Conservation (phyloP, 2,888 invertebrate species). For the Plebejus anna region DNA sequence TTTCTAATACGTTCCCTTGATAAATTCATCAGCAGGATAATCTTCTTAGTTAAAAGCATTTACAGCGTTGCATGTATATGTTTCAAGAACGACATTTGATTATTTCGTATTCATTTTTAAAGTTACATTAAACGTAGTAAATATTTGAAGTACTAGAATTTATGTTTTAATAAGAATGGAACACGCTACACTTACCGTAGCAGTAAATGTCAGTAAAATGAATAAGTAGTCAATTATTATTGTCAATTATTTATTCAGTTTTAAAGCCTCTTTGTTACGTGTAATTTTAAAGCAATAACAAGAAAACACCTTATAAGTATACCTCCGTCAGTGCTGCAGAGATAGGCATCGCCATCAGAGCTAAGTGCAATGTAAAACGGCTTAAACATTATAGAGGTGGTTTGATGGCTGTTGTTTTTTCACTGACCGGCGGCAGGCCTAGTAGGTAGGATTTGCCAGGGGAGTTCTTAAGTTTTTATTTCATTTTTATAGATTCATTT, state of each 20-base stretch:
- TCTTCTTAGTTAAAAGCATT: conserved; percentile 8
- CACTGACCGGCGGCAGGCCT: neutral
- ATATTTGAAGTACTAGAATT: neutral
- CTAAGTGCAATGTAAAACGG: conserved; percentile 4
- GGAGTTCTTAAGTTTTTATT: neutral
- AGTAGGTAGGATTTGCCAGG: neutral
- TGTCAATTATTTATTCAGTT: neutral
- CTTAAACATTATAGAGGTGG: neutral
- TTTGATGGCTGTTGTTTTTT: neutral
- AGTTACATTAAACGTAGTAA: neutral
- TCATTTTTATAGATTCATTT: neutral
- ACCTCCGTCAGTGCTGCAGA: neutral
- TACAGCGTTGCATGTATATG: neutral
- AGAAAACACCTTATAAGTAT: conserved; percentile 6
- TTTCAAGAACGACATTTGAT: neutral
- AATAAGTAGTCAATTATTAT: too few relatives aligned
- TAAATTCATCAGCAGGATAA: conserved; percentile 14
- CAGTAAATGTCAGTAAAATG: too few relatives aligned
- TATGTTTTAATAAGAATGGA: too few relatives aligned
- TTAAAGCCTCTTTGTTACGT: neutral
- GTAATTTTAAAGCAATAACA: conserved; percentile 7
- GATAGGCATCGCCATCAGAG: neutral
- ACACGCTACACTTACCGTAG: too few relatives aligned
- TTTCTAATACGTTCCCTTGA: conserved; percentile 11
- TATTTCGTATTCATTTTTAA: neutral